phyloP scores from a whole-genome alignment of 2,797 vertebrate species.

The Thalassophryne amazonica region DNA sequence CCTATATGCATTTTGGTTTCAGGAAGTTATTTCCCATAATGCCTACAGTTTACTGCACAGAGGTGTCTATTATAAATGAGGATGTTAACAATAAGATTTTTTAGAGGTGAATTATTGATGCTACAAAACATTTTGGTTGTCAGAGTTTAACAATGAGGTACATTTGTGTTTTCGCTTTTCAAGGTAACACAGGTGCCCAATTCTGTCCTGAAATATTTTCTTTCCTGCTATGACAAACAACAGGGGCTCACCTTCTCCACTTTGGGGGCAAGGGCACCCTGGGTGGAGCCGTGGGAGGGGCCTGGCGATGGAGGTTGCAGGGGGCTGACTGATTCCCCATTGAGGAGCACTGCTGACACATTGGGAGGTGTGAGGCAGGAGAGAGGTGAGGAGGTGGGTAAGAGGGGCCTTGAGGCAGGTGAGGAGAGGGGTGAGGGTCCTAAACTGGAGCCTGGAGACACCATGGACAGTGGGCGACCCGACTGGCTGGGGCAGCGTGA shows the following conservation, averaged over 20 bases:
- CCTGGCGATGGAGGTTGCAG: conserved; percentile 67
- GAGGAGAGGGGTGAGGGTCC: conserved; percentile 76
- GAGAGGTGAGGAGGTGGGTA: conserved; percentile 86
- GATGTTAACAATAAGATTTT: too few species aligned
- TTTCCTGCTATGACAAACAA: too few species aligned
- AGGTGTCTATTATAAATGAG: too few species aligned
- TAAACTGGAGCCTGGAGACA: conserved; percentile 83
- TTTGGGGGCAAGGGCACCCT: conserved; percentile 70
- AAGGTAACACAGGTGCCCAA: too few species aligned
- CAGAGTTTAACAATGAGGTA: too few species aligned
- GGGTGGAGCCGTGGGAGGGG: conserved; percentile 61
- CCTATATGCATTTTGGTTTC: too few species aligned
- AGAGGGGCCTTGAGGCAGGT: conserved; percentile 73
- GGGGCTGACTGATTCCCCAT: conserved; percentile 62
- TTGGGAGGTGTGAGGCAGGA: conserved; percentile 92
- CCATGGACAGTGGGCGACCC: conserved; percentile 82
- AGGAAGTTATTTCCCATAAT: too few species aligned
- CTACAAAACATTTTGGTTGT: too few species aligned
- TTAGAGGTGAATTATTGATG: too few species aligned
- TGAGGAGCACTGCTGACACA: conserved; percentile 84
- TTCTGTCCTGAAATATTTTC: not conserved
- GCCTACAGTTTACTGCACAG: too few species aligned
- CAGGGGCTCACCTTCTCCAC: conserved; percentile 87
- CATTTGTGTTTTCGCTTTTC: too few species aligned
- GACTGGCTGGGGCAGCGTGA: conserved; percentile 84